phyloP scores from a whole-genome alignment of 2,888 invertebrate genomes.

The Ryuthela nishihirai region DNA sequence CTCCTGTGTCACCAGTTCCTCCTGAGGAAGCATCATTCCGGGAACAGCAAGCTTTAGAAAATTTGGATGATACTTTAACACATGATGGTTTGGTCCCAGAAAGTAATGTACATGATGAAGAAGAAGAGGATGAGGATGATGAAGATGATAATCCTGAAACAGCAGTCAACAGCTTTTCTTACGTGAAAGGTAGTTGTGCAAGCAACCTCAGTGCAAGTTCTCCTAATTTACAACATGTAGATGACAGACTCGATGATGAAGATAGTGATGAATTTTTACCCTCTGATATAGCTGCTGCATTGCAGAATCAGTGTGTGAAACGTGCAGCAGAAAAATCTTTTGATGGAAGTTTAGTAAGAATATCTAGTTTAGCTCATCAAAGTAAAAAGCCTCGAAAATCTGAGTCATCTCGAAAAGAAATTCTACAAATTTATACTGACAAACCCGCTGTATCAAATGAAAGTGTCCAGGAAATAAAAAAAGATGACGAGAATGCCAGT shows the following conservation, averaged over 20 bases:
- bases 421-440: too few species aligned
- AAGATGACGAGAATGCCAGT: too few species aligned
- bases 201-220: constrained; percentile 28
- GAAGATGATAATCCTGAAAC: constrained; percentile 27
- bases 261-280: constrained; percentile 36
- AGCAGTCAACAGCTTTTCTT: constrained; percentile 36
- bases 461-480: too few species aligned
- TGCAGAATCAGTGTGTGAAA: constrained; percentile 36
- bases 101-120: constrained; percentile 8
- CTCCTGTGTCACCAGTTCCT: constrained; percentile 57
- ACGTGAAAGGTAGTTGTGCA: constrained; percentile 30
- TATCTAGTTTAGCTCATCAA: constrained; percentile 28
- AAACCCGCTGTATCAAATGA: too few species aligned
- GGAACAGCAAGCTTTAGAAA: background rate
- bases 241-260: constrained; percentile 26
- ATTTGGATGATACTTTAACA: background rate
- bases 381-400: constrained; percentile 32
- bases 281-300: constrained; percentile 31
- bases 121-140: constrained; percentile 25
- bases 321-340: constrained; percentile 35
- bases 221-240: constrained; percentile 21
- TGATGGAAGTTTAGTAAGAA: constrained; percentile 28
- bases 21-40: constrained; percentile 4
- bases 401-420: too few species aligned
- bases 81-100: constrained; percentile 3